Evolutionary conservation across 2,888 invertebrate genomes (phyloP), one percentile per base, ranked within the genome.

Genomic region (Strigamia maritima): DNA sequence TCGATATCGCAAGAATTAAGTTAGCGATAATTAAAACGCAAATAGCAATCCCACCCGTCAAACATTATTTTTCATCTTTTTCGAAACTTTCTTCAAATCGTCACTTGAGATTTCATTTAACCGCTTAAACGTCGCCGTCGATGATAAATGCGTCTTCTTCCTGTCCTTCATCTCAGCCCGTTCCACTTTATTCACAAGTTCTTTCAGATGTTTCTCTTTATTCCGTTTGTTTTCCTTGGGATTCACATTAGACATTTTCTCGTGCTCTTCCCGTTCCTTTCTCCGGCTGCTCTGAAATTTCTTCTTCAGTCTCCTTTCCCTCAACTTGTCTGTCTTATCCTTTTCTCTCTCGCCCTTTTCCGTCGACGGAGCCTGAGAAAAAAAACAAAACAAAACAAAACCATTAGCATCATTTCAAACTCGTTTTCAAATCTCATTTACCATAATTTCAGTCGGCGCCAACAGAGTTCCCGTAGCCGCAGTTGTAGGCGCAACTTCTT

Each of bases 401-500:
- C 7, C 7, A 26, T 75, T 28, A 14, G 3, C 16, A 75, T n/a
- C 7, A 31, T 12, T 7, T 10, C 6, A 28, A 70, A 26, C 4
- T 8, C 7, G 14, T 22, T 8, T 22, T 7, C n/a, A 16, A 12
- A n/a, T 26, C 12, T 70, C n/a, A 2, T 80, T 35, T 81, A 87
- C 87, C 84, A 86, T 91, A 0, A 98, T 89, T 89, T 98, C 98
- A 87, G 97, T 94, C 0, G 98, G 97, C 22, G 98, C 97, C 81
- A 98, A 87, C 49, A 96, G 86, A 1, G 92, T 89, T 3, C 93
- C 94, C 86, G 95, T 93, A 84, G 93, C 95, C 0, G 92, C 90
- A n/a, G 92, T 91, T 7, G 94, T 89, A 0, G 98, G 98, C 0
- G 96, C 95, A 8, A 97, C 96, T 87, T 99, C 98, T 86, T 99